Evolutionary conservation across 1,140 invertebrate species (phyloP).

Genomic region (Drosophila takahashii): DNA sequence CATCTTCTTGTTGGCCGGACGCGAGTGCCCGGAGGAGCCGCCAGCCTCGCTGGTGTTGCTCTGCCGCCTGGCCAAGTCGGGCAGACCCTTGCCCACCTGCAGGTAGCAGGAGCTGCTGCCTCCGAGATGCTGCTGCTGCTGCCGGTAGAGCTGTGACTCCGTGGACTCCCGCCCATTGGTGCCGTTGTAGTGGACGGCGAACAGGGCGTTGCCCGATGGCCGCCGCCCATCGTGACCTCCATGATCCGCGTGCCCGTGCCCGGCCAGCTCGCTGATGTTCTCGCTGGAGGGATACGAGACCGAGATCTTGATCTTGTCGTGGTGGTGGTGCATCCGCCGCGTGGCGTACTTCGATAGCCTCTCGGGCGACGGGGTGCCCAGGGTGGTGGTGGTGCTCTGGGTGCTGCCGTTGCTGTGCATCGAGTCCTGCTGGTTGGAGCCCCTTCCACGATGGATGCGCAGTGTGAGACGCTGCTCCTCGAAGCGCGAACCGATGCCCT

Average conservation of each 20-base stretch:
- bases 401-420: conserved; percentile 83
- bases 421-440: conserved; percentile 79
- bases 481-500: conserved; percentile 87
- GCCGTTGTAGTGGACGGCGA: conserved; percentile 74
- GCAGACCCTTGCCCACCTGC: conserved; percentile 85
- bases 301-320: conserved; percentile 93
- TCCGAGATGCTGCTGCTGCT: conserved; percentile 83
- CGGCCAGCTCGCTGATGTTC: conserved; percentile 86
- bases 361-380: conserved; percentile 80
- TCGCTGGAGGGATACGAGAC: conserved; percentile 93
- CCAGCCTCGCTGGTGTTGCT: conserved; percentile 85
- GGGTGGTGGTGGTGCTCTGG: conserved; percentile 78
- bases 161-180: conserved; percentile 69
- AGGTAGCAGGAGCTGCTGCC: conserved; percentile 86
- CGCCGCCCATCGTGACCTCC: conserved; percentile 39
- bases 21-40: conserved; percentile 51
- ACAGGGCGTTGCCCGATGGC: conserved; percentile 67
- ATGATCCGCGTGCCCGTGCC: conserved; percentile 49
- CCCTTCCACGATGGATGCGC: conserved; percentile 93
- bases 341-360: conserved; percentile 77
- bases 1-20: conserved; percentile 87
- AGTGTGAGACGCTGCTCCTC: conserved; percentile 95
- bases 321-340: conserved; percentile 86
- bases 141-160: conserved; percentile 72
- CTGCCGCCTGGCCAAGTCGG: conserved; percentile 74